A percentile compares a stretch with the other conserved stretches of the same genome.
Conservation (phyloP, 2,797 vertebrate genomes). For the Acrossocheilus fasciatus region DNA sequence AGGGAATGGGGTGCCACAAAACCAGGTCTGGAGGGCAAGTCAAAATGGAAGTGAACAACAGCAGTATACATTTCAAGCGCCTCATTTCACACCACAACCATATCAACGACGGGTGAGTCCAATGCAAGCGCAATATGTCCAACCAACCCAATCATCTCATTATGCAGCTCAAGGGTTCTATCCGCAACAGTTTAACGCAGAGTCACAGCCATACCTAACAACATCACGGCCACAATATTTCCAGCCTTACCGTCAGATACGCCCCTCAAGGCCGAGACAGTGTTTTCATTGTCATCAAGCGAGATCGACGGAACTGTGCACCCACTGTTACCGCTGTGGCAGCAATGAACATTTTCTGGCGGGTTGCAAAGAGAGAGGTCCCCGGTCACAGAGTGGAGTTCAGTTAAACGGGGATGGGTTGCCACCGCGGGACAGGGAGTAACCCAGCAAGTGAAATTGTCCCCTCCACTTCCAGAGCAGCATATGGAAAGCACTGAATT, state of each 20-base stretch:
- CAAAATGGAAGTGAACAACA: not conserved
- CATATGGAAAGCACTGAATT: not conserved
- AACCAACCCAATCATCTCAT: not conserved
- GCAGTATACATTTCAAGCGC: not conserved
- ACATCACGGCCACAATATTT: not conserved
- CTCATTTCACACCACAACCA: not conserved
- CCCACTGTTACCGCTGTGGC: not conserved
- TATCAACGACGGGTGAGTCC: not conserved
- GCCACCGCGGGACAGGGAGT: not conserved
- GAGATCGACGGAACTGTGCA: not conserved
- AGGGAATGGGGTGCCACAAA: not conserved
- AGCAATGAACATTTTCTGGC: constrained; percentile 35
- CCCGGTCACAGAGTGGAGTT: not conserved
- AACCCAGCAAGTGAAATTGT: not conserved
- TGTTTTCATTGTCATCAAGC: constrained; percentile 32
- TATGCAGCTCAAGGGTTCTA: not conserved
- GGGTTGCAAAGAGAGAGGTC: constrained; percentile 22
- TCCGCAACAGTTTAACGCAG: not conserved
- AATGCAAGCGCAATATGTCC: not conserved
- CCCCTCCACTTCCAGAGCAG: not conserved
- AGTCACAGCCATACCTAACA: not conserved
- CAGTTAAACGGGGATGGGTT: constrained; percentile 48
- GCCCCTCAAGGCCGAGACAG: not conserved
- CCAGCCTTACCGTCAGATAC: not conserved
- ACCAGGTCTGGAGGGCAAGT: not conserved